Evolutionary conservation across 2,888 invertebrate species (phyloP).

Genomic region (Pilophorus perplexus): DNA sequence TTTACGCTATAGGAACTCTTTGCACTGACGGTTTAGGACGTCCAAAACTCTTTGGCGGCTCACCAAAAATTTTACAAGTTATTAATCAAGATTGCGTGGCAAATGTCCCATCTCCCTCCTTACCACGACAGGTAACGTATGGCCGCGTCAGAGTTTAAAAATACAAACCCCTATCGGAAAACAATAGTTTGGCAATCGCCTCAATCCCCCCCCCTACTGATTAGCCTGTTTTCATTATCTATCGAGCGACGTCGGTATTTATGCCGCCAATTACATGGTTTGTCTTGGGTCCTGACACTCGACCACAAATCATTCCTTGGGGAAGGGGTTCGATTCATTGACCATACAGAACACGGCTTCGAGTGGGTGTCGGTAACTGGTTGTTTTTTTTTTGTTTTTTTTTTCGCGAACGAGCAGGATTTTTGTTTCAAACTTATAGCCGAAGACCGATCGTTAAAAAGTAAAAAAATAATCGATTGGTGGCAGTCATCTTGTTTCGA

Average conservation of each 20-base stretch:
- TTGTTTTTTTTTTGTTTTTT: too few species aligned
- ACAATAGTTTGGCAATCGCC: conserved; percentile 12
- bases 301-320: not conserved
- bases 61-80: conserved; percentile 23
- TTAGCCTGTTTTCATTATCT: not conserved
- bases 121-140: not conserved
- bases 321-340: too few species aligned
- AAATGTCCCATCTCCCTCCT: conserved; percentile 1
- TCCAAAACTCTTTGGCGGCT: too few species aligned
- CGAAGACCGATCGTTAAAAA: too few species aligned
- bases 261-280: conserved; percentile 17
- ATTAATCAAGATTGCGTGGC: conserved; percentile 27
- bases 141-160: not conserved
- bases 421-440: too few species aligned
- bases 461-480: too few species aligned
- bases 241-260: not conserved
- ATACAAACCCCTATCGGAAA: not conserved
- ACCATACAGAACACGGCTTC: too few species aligned
- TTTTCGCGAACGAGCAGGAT: too few species aligned
- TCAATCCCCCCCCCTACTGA: not conserved
- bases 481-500: too few species aligned
- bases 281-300: conserved; percentile 9
- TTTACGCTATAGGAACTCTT: too few species aligned
- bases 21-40: too few species aligned
- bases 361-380: too few species aligned